Conservation (phyloP, 2,888 invertebrate genomes). For the Spialia ferax region DNA sequence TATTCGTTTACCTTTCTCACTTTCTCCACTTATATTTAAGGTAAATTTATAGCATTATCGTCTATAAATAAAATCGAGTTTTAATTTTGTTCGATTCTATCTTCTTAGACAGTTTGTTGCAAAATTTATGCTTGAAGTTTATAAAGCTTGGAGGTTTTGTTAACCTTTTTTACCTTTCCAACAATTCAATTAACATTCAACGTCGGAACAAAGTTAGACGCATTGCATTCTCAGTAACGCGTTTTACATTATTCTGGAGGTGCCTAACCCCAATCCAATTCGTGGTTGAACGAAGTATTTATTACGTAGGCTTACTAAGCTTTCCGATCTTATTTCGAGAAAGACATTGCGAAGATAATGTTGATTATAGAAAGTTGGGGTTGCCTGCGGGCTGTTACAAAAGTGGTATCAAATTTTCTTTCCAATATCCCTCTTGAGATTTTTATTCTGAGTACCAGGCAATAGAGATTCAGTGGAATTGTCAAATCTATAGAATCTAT, state of each 20-base stretch:
- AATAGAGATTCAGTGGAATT: background rate
- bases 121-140: background rate
- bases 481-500: background rate
- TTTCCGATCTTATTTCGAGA: constrained; percentile 20
- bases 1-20: background rate
- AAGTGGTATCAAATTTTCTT: constrained; percentile 12
- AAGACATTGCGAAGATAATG: constrained; percentile 24
- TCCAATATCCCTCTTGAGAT: background rate
- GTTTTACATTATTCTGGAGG: too few species aligned
- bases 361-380: constrained; percentile 22
- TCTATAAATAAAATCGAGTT: background rate
- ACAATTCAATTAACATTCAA: too few species aligned
- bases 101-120: too few species aligned
- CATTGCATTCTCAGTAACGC: background rate
- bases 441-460: background rate
- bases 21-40: background rate
- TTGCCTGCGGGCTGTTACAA: constrained; percentile 9
- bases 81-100: too few species aligned
- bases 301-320: constrained; percentile 13
- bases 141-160: background rate
- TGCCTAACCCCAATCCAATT: background rate
- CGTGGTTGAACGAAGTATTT: background rate
- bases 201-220: too few species aligned
- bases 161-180: too few species aligned
- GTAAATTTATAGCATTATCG: background rate